These are phyloP conservation scores for Peromyscus melanophrys DNA, from an alignment of 2,797 vertebrate genomes.

Conservation along the genomic window DNA sequence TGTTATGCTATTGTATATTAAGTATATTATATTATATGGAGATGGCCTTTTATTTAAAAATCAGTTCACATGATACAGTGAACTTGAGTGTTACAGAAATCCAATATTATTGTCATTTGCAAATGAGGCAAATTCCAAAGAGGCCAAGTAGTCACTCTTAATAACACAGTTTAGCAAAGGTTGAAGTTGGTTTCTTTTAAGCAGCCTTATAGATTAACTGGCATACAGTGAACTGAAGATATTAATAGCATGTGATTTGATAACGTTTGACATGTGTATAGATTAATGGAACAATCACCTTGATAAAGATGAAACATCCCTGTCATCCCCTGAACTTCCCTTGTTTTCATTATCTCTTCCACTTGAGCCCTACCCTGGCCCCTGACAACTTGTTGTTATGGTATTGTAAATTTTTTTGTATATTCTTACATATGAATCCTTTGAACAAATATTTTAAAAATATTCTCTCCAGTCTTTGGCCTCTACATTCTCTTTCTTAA, in stretches of 20 bases:
- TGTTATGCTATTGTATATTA: not conserved
- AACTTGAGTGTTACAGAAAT: not conserved
- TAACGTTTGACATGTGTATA: not conserved
- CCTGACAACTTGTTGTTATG: not conserved
- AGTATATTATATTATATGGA: not conserved
- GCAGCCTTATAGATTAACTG: not conserved
- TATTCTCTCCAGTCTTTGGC: not conserved
- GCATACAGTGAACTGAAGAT: not conserved
- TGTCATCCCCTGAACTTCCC: not conserved
- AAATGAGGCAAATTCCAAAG: slow-evolving; percentile 34
- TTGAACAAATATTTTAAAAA: slow-evolving; percentile 7
- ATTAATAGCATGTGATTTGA: not conserved
- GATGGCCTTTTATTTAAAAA: not conserved
- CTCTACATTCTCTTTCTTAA: slow-evolving; percentile 35
- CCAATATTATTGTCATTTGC: not conserved
- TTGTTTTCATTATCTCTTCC: not conserved
- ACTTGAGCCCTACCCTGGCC: not conserved
- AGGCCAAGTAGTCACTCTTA: not conserved
- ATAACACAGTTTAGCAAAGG: not conserved
- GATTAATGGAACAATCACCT: not conserved
- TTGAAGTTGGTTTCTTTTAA: not conserved
- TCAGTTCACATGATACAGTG: not conserved
- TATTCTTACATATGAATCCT: not conserved
- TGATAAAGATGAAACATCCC: not conserved
- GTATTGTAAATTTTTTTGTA: not conserved